Base-by-base conservation (phyloP, 2,888 invertebrate genomes). In the Sthenelais limicola region DNA sequence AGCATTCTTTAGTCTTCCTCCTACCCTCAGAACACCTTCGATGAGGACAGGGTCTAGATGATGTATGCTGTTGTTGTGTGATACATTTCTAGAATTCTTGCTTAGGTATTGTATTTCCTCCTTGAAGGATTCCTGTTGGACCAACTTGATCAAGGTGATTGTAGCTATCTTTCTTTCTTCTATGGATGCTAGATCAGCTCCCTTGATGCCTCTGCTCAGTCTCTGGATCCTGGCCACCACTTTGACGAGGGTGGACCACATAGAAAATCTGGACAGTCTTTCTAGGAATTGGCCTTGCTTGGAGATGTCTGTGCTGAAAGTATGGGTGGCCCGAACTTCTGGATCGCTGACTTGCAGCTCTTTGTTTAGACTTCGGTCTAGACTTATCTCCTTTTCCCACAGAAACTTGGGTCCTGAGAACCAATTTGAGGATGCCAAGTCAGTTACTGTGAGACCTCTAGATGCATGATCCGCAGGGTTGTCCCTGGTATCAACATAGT, bases 391-490 rank as follows among this genome's bases (percentile, higher is more conserved):
- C 51, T 26, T 4, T 4, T 51, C 51, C 26, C n/a, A 4, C 7
- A 51, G 51, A 18, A 51, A 51, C n/a, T 18, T 51, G 7, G 51
- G 51, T 28, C 58, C 58, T 56, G 4, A n/a, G n/a, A 56, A 56
- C 58, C 58, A 56, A 26, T 9, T 7, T 5, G n/a, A n/a, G 7
- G 5, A 28, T 26, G 24, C 58, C n/a, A 56, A 28, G 30, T 32
- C 32, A 28, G 5, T n/a, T 12, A 56, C 9, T 12, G 58, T 28
- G 7, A 28, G 58, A 24, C 7, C 9, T 9, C 28, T 26, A 4
- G 51, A 24, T 26, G 26, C 52, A 9, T 70, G 24, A 38, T 71
- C 71, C 30, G 71, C 71, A 15, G 71, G 62, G 35, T 71, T 71
- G 21, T 71, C 38, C 38, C 18, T 26, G 32, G 33, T 30, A 35